Evolutionary conservation across 1,140 invertebrate species (phyloP).

Genomic region (Drosophila nannoptera): DNA sequence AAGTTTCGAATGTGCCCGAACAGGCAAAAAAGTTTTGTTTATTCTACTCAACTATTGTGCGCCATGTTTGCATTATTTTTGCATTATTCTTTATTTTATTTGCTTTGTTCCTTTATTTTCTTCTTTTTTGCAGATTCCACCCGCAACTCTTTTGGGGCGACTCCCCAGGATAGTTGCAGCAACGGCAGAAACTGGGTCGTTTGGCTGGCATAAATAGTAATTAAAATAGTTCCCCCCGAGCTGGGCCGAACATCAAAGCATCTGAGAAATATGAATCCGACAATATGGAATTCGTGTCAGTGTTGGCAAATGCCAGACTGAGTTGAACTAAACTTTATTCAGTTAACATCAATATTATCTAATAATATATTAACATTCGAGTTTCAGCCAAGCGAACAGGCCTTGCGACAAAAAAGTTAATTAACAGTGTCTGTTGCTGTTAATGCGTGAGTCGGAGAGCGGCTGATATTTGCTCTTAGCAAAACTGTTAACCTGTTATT

Average conservation of each 20-base stretch:
- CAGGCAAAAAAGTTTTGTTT: constrained; percentile 43
- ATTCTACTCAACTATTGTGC: constrained; percentile 43
- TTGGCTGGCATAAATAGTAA: constrained; percentile 1
- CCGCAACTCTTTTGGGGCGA: background rate
- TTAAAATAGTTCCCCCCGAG: constrained; percentile 3
- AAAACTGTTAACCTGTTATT: background rate
- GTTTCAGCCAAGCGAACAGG: too few relatives aligned
- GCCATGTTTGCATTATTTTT: constrained; percentile 24
- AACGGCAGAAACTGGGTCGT: constrained; percentile 26
- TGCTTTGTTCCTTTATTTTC: too few relatives aligned
- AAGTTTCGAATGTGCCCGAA: constrained; percentile 54
- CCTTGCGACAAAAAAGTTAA: too few relatives aligned
- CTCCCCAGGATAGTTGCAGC: background rate
- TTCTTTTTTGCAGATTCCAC: background rate
- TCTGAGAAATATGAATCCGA: background rate
- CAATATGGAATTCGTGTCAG: constrained; percentile 2
- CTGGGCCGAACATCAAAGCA: background rate
- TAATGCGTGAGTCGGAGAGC: too few relatives aligned
- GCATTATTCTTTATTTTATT: too few relatives aligned
- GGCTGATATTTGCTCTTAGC: too few relatives aligned
- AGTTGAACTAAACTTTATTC: too few relatives aligned
- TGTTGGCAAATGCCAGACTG: background rate
- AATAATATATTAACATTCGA: too few relatives aligned
- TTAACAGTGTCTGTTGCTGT: too few relatives aligned
- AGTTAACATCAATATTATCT: too few relatives aligned